Base-by-base conservation (phyloP, 2,113 vertebrate species). In the Glaucidium brasilianum region DNA sequence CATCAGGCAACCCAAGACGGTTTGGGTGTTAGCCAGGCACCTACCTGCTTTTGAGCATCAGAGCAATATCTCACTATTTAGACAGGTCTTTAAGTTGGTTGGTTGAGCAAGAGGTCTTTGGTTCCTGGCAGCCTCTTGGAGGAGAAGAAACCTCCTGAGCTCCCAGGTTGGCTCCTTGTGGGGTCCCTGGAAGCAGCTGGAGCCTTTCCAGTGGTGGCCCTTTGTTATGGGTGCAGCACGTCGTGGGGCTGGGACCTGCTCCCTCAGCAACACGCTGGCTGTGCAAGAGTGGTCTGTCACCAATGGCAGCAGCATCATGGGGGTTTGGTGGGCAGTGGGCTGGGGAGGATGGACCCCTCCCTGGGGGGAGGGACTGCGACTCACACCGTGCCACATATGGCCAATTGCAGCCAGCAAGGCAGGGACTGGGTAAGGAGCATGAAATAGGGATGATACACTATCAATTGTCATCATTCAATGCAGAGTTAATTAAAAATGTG, bases 141-240 rank as follows among this genome's bases (percentile, higher is more conserved):
- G 35, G 21, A 34, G 23, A 15, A 67, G n/a, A 34, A 39, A 21
- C 37, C 1, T 13, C 35, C 15, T 2, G 10, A 56, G 35, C 11
- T 21, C 19, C 25, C 6, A 4, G 21, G 37, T 2, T 87, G 81
- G 37, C 26, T 76, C 18, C 66, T 71, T 1, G 0, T 2, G 0
- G 30, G 29, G 25, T 55, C 11, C 10, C n/a, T 88, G 74, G 81
- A 27, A 50, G 74, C 4, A 39, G 32, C 50, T 0, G 5, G 34
- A 66, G 5, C 11, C 5, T 43, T 68, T 18, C 20, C 14, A 62
- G 50, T 17, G 43, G 15, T n/a, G 29, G 10, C 22, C 13, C 12
- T 50, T 59, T 0, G 2, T 41, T 15, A 13, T 0, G 2, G 19
- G 15, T 25, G 19, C 35, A 47, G 56, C 0, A 1, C 50, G 56